Percentiles rank a stretch among this genome's conserved stretches.
Evolutionary conservation across 2,113 vertebrate genomes (phyloP).

Genomic region (Alligator sinensis): DNA sequence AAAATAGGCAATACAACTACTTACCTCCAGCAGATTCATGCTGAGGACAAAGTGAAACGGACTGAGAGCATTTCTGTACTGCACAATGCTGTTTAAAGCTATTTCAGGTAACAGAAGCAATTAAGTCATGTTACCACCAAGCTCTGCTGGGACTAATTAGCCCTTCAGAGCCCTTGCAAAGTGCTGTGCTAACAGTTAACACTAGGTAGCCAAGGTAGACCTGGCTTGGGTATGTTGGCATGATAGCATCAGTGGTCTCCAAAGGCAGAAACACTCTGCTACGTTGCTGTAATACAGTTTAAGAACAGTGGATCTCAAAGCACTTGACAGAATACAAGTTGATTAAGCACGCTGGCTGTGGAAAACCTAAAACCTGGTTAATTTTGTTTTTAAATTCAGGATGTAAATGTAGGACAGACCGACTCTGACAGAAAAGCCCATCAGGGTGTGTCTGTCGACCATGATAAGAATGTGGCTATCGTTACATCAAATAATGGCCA

Average conservation of each 20-base stretch:
- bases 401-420: background rate
- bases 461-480: background rate
- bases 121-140: too few species aligned
- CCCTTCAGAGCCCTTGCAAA: too few species aligned
- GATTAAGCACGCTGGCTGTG: too few species aligned
- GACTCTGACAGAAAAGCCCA: background rate
- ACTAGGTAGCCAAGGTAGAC: too few species aligned
- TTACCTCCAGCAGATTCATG: too few species aligned
- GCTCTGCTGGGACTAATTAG: too few species aligned
- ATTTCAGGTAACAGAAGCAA: too few species aligned
- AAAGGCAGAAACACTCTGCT: background rate
- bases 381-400: conserved; percentile 3
- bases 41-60: too few species aligned
- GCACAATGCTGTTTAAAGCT: too few species aligned
- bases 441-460: conserved; percentile 58
- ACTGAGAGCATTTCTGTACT: too few species aligned
- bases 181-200: too few species aligned
- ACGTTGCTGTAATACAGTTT: background rate
- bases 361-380: background rate
- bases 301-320: background rate
- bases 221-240: background rate
- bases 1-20: too few species aligned
- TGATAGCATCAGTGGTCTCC: background rate
- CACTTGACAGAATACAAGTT: background rate
- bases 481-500: background rate